phyloP scores from a whole-genome alignment of 2,113 vertebrate species.

The Corythoichthys intestinalis region DNA sequence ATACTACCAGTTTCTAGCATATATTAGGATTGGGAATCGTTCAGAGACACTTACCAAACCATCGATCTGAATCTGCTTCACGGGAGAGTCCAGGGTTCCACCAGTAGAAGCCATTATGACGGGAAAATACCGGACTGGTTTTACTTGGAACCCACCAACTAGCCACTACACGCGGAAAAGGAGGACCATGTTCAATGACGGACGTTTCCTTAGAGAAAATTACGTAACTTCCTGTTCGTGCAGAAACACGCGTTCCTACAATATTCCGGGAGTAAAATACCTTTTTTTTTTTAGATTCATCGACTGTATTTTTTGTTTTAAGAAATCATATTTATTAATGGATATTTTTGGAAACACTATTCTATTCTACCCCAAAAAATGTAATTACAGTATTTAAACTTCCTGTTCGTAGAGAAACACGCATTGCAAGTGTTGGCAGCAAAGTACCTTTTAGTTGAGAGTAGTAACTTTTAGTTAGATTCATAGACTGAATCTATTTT shows the following conservation, averaged over 20 bases:
- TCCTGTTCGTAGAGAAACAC: too few relatives aligned
- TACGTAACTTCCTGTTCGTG: constrained; percentile 28
- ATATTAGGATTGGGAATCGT: background rate
- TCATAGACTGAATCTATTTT: too few relatives aligned
- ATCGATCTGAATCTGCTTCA: constrained; percentile 73
- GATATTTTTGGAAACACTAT: too few relatives aligned
- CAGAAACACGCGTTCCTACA: constrained; percentile 27
- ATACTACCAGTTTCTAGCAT: background rate
- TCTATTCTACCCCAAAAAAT: too few relatives aligned
- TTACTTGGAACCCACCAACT: constrained; percentile 52
- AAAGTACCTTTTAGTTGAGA: too few relatives aligned
- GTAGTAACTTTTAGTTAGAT: too few relatives aligned
- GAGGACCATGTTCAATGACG: constrained; percentile 25
- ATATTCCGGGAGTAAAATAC: background rate
- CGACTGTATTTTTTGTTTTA: too few relatives aligned
- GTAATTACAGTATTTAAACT: too few relatives aligned
- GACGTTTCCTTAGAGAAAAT: constrained; percentile 50
- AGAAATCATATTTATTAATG: too few relatives aligned
- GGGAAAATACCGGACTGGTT: constrained; percentile 5
- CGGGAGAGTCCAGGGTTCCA: constrained; percentile 62
- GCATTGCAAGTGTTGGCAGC: too few relatives aligned
- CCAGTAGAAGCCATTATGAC: constrained; percentile 24
- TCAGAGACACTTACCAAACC: constrained; percentile 59
- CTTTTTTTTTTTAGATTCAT: too few relatives aligned
- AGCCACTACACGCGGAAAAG: constrained; percentile 43